These are phyloP conservation scores for Eucriotettix oculatus DNA, from an alignment of 2,888 invertebrate genomes.

Conservation along the genomic window DNA sequence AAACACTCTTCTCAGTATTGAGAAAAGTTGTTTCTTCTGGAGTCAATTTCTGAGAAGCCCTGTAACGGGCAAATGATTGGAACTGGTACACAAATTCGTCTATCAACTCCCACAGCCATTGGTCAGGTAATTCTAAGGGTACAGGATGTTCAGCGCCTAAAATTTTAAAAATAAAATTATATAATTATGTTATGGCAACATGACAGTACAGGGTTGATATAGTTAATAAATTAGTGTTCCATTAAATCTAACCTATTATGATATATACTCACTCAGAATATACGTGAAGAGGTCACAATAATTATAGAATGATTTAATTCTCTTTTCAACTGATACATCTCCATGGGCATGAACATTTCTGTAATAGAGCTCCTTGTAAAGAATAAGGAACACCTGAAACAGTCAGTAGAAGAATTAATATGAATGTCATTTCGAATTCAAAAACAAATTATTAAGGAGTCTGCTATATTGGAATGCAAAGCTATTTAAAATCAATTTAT, in stretches of 20 bases:
- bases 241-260: too few species aligned
- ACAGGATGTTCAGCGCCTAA: conserved; percentile 64
- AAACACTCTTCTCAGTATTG: conserved; percentile 72
- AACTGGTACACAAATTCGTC: conserved; percentile 99
- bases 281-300: conserved; percentile 96
- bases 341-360: conserved; percentile 84
- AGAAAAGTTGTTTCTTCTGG: conserved; percentile 63
- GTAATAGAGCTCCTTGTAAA: conserved; percentile 95
- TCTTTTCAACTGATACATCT: conserved; percentile 79
- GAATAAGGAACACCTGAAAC: conserved; percentile 69
- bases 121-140: conserved; percentile 81
- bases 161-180: conserved; percentile 1
- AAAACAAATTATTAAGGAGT: too few species aligned
- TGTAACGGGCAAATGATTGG: conserved; percentile 77
- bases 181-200: too few species aligned
- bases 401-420: conserved; percentile 16
- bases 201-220: background rate
- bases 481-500: too few species aligned
- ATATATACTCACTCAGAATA: conserved; percentile 54
- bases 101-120: conserved; percentile 99
- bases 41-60: conserved; percentile 55
- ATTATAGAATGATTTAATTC: conserved; percentile 92
- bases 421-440: too few species aligned
- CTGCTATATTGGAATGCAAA: too few species aligned
- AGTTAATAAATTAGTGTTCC: background rate